phyloP scores from a whole-genome alignment of 2,113 vertebrate species.

The Oncorhynchus keta region DNA sequence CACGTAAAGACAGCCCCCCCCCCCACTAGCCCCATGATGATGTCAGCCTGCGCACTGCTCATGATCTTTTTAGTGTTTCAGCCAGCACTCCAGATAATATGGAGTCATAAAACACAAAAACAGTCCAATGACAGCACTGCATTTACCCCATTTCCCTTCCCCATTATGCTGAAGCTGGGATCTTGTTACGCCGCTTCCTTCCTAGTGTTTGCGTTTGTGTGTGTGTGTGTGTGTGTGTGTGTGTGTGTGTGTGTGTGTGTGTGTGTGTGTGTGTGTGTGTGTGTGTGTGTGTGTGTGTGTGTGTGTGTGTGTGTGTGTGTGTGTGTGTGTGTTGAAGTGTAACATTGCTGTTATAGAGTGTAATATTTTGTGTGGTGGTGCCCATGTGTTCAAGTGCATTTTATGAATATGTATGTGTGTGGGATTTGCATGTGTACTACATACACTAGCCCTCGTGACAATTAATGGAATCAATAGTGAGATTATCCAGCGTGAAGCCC shows the following conservation, averaged over 20 bases:
- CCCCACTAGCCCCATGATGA: background rate
- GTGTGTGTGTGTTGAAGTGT: background rate
- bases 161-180: too few relatives aligned
- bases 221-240: background rate
- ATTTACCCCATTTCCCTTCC: too few relatives aligned
- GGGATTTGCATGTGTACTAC: background rate
- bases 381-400: too few relatives aligned
- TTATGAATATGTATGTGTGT: background rate
- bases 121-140: too few relatives aligned
- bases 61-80: too few relatives aligned
- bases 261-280: too few relatives aligned
- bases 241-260: too few relatives aligned
- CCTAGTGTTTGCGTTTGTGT: background rate
- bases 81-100: too few relatives aligned
- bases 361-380: too few relatives aligned
- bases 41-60: too few relatives aligned
- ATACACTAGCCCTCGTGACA: background rate
- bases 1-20: background rate
- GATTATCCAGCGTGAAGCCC: constrained; percentile 4
- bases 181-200: background rate
- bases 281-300: background rate
- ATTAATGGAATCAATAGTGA: constrained; percentile 14
- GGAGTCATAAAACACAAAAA: too few relatives aligned
- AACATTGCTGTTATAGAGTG: too few relatives aligned
- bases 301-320: background rate